Conservation (phyloP, 2,113 vertebrate genomes). For the Aythya baeri region DNA sequence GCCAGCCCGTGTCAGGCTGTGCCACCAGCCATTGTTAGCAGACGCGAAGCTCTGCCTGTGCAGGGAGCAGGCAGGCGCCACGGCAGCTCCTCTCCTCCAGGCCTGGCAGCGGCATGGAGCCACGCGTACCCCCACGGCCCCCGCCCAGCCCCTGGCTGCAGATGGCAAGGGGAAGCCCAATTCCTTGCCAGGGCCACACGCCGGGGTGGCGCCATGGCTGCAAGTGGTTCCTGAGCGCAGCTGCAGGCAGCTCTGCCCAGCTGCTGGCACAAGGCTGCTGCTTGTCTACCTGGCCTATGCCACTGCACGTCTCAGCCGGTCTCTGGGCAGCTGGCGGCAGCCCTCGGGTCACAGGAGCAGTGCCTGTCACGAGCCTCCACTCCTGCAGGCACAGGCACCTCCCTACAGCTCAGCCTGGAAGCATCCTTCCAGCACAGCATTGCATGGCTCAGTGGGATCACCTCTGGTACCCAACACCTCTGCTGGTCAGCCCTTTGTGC, state of each 20-base stretch:
- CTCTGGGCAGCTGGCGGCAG: rapidly evolving
- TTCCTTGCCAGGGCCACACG: rapidly evolving
- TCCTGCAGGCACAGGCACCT: background rate
- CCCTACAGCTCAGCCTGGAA: background rate
- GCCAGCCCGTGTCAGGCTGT: background rate
- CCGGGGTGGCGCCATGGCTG: rapidly evolving
- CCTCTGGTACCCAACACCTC: too few species aligned
- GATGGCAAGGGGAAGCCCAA: rapidly evolving
- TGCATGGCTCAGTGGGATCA: rapidly evolving
- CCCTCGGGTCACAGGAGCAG: rapidly evolving
- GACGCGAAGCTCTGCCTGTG: background rate
- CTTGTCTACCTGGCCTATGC: background rate
- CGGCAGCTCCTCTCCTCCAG: background rate
- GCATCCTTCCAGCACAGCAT: background rate
- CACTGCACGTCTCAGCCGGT: rapidly evolving
- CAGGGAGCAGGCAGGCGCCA: background rate
- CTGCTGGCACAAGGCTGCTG: rapidly evolving
- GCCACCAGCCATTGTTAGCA: conserved; percentile 4
- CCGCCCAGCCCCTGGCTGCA: background rate
- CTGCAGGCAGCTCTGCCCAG: rapidly evolving
- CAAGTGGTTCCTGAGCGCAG: rapidly evolving
- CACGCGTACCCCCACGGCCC: rapidly evolving
- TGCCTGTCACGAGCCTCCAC: background rate
- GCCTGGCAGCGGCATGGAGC: rapidly evolving
- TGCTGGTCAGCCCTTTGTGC: background rate